Evolutionary conservation across 2,797 vertebrate species (phyloP).

Genomic region (Lycodopsis pacificus): DNA sequence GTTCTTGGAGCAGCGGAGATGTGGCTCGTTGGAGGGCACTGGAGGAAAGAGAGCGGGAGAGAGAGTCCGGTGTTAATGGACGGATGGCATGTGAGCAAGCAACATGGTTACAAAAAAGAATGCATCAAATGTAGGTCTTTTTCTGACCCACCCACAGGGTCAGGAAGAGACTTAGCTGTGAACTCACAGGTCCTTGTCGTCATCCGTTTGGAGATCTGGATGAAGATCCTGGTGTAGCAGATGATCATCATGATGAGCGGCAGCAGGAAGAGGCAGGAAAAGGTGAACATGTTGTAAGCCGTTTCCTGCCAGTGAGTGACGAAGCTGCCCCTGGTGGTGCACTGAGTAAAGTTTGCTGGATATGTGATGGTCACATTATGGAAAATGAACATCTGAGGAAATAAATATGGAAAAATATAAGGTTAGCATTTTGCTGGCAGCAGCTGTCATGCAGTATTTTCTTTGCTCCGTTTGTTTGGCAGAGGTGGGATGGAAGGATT

Average conservation of each 20-base stretch:
- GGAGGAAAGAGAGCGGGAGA: constrained; percentile 11
- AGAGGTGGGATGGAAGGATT: background rate
- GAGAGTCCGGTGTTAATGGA: background rate
- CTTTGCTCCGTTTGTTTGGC: fast-evolving
- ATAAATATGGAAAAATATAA: background rate
- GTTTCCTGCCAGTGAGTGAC: constrained; percentile 87
- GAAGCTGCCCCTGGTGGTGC: constrained; percentile 89
- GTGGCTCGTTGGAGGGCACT: constrained; percentile 78
- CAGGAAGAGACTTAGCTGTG: background rate
- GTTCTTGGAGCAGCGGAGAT: constrained; percentile 88
- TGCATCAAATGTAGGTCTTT: background rate
- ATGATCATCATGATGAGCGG: constrained; percentile 89
- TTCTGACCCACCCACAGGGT: background rate
- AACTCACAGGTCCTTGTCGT: constrained; percentile 82
- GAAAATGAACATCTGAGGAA: constrained; percentile 87
- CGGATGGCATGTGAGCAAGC: background rate
- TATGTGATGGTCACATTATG: constrained; percentile 82
- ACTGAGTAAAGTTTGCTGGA: constrained; percentile 89
- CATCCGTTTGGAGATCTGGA: constrained; percentile 88
- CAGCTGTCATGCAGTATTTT: background rate
- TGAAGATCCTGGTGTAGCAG: constrained; percentile 88
- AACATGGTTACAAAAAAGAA: background rate
- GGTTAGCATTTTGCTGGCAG: background rate
- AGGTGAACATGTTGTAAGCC: constrained; percentile 91
- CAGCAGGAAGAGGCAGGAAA: constrained; percentile 89